Evolutionary conservation across 2,797 vertebrate species (phyloP).

Genomic region (Avahi laniger): DNA sequence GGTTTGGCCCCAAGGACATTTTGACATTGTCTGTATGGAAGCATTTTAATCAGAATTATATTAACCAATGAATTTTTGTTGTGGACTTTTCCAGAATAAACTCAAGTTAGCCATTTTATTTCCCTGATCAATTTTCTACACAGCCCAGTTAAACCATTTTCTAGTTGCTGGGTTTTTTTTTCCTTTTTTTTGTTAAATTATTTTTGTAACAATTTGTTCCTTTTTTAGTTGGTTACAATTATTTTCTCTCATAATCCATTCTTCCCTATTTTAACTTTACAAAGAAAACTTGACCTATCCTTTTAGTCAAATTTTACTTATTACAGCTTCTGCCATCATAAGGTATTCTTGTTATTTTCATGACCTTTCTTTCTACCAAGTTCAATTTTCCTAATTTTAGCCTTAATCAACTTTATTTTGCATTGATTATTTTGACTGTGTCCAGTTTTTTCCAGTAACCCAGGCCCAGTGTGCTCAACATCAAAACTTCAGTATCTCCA

Average conservation of each 20-base stretch:
- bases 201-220: background rate
- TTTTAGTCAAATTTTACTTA: background rate
- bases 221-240: background rate
- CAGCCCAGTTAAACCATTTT: background rate
- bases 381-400: background rate
- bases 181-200: background rate
- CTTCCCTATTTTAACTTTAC: background rate
- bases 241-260: background rate
- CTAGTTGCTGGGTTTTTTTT: background rate
- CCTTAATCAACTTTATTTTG: background rate
- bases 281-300: background rate
- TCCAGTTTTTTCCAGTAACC: background rate
- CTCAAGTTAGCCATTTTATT: background rate
- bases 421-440: background rate
- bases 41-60: background rate
- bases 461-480: background rate
- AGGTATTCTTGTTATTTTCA: background rate
- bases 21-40: background rate
- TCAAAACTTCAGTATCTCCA: background rate
- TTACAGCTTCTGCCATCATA: background rate
- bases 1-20: background rate
- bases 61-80: background rate
- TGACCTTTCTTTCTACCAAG: background rate
- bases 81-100: background rate
- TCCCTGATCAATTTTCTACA: background rate